Evolutionary conservation across 1,140 invertebrate species (phyloP).

Genomic region (Cydia splendana): DNA sequence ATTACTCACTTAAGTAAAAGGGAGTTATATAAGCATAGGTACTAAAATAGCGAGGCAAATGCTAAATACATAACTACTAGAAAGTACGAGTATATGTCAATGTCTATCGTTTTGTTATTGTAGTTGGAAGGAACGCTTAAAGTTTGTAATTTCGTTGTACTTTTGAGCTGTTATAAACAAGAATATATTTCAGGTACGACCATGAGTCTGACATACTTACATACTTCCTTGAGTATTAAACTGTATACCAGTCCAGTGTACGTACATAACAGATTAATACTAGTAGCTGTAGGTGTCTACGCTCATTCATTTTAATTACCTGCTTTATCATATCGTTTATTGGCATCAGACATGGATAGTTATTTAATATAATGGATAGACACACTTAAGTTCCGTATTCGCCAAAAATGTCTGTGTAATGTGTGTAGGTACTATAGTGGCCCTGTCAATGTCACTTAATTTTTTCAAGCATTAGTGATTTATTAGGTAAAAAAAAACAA

Average conservation of each 20-base stretch:
- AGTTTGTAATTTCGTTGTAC: too few relatives aligned
- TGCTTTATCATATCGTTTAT: neutral
- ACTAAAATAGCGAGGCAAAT: too few relatives aligned
- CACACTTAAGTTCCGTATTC: slow-evolving; percentile 1
- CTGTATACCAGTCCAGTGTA: neutral
- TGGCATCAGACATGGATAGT: neutral
- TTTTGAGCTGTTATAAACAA: too few relatives aligned
- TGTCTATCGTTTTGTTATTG: too few relatives aligned
- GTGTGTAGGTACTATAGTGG: neutral
- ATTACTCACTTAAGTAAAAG: too few relatives aligned
- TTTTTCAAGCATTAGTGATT: neutral
- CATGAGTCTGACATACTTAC: too few relatives aligned
- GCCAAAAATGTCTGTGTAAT: neutral
- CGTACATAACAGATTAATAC: neutral
- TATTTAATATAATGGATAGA: neutral
- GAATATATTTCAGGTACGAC: too few relatives aligned
- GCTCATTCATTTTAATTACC: neutral
- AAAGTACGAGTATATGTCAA: too few relatives aligned
- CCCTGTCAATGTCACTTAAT: neutral
- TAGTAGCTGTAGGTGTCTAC: neutral
- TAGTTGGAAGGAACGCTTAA: too few relatives aligned
- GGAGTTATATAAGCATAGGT: too few relatives aligned
- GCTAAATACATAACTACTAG: too few relatives aligned
- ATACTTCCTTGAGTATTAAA: neutral
- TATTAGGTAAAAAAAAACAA: neutral